A percentile compares a stretch with the other conserved stretches of the same genome.
Conservation (phyloP, 2,113 vertebrate species). For the Laterallus jamaicensis region DNA sequence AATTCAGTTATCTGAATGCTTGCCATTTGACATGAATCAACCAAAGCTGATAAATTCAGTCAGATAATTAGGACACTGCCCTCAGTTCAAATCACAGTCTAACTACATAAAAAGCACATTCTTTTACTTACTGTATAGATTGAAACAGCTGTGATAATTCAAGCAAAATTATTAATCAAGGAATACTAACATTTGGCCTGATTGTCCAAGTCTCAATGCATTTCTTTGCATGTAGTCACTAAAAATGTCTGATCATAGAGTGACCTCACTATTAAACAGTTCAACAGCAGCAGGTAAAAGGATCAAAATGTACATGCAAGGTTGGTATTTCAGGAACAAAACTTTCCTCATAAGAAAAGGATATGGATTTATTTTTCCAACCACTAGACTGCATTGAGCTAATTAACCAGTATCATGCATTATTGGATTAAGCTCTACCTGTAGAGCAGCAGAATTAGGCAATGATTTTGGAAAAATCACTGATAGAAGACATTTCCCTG, state of each 20-base stretch:
- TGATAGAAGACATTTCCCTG: neutral
- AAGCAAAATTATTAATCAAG: neutral
- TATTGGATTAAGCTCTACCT: neutral
- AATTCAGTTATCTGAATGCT: neutral
- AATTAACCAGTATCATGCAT: neutral
- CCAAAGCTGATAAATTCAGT: neutral
- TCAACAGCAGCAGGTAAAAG: neutral
- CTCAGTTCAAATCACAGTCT: neutral
- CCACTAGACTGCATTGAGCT: neutral
- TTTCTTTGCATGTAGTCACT: neutral
- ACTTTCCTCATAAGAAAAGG: neutral
- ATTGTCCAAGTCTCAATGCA: neutral
- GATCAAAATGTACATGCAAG: neutral
- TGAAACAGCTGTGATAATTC: neutral
- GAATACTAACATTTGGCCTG: neutral
- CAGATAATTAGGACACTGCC: neutral
- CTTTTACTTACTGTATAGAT: neutral
- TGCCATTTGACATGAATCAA: neutral
- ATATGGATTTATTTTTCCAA: neutral
- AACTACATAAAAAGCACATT: neutral
- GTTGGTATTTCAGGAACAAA: neutral
- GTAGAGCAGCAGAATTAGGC: neutral
- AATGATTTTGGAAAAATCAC: neutral
- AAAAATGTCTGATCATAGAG: neutral
- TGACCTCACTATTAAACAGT: neutral